Percentiles rank a stretch among this genome's conserved stretches.
These are phyloP conservation scores for Himalopsyche kuldschensis DNA, from an alignment of 2,888 invertebrate genomes.

Conservation along the genomic window DNA sequence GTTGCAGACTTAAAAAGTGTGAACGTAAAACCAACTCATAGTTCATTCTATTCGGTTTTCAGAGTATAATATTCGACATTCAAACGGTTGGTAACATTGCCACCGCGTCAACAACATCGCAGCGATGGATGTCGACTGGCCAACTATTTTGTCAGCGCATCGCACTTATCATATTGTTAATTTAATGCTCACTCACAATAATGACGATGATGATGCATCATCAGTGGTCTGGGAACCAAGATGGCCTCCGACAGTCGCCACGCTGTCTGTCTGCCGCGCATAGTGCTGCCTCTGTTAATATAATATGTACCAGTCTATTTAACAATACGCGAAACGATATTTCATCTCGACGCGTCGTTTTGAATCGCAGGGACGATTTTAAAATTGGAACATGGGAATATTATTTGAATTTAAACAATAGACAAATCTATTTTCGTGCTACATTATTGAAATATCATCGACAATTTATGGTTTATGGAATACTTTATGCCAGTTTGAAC, in stretches of 20 bases:
- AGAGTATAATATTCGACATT: no score
- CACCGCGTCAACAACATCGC: not conserved
- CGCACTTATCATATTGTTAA: constrained; percentile 28
- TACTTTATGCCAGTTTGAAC: no score
- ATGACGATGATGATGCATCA: constrained; percentile 21
- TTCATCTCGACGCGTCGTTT: not conserved
- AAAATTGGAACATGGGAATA: not conserved
- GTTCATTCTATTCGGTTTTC: no score
- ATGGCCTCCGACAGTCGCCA: constrained; percentile 3
- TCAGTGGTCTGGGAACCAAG: constrained; percentile 24
- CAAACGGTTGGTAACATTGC: no score
- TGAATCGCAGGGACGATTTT: not conserved
- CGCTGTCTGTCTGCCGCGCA: constrained; percentile 1
- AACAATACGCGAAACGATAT: not conserved
- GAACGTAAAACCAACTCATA: no score
- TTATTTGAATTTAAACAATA: not conserved
- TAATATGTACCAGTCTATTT: not conserved
- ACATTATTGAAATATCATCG: no score
- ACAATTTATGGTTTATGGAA: no score
- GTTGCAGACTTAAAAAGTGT: no score
- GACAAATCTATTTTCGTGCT: not conserved
- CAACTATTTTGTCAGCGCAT: constrained; percentile 30
- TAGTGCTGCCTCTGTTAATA: not conserved
- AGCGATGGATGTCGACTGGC: not conserved
- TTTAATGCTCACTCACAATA: constrained; percentile 21